Evolutionary conservation across 2,888 invertebrate genomes (phyloP).

Genomic region (Ophion ventricosus): DNA sequence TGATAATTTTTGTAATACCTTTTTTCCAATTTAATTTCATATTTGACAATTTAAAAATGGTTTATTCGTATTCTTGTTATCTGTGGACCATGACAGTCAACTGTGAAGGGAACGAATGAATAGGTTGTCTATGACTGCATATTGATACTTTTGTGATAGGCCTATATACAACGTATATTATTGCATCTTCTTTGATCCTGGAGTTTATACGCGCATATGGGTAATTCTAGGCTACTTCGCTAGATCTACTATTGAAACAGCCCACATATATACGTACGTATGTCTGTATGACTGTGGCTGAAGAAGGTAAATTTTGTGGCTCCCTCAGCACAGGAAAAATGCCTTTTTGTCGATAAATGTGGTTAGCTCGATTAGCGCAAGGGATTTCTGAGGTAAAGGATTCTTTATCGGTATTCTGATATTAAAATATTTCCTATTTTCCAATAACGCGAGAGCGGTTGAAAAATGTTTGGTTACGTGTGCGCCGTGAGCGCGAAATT

Average conservation of each 20-base stretch:
- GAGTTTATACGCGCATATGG: neutral
- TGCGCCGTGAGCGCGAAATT: neutral
- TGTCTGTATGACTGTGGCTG: neutral
- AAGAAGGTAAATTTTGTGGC: constrained; percentile 29
- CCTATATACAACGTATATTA: neutral
- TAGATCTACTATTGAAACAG: neutral
- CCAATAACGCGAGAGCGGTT: neutral
- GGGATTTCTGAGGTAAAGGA: neutral
- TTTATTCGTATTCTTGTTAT: neutral
- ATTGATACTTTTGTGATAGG: neutral
- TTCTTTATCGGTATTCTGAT: constrained; percentile 39
- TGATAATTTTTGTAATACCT: neutral
- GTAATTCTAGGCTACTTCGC: neutral
- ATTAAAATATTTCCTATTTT: constrained; percentile 47
- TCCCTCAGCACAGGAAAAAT: constrained; percentile 13
- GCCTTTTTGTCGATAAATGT: constrained; percentile 26
- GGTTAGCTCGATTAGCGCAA: constrained; percentile 12
- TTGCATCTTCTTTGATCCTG: neutral
- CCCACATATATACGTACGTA: neutral
- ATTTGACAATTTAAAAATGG: neutral
- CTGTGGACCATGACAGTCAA: neutral
- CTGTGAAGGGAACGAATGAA: neutral
- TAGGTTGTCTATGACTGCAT: neutral
- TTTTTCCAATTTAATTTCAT: too few species aligned
- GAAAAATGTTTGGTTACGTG: neutral